Base-by-base conservation (phyloP, 2,888 invertebrate genomes). In the Lepas anatifera region DNA sequence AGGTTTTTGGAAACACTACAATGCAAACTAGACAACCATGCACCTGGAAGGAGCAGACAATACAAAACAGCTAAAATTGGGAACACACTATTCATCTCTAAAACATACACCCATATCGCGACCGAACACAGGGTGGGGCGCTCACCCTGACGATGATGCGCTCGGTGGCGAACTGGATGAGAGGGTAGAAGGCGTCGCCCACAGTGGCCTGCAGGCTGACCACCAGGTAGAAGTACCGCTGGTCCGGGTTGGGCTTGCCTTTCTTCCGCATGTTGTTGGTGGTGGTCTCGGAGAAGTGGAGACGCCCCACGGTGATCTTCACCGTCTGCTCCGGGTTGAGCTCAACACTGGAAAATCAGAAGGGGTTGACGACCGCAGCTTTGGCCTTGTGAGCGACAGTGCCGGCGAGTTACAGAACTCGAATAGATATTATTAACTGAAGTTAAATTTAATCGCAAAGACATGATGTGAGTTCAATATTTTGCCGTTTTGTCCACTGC, bases 211-310 rank as follows among this genome's bases (percentile, higher is more conserved):
- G 88, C 32, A 99, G 82, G 0, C 92, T 92, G 32, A 97, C 97
- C 16, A 97, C 95, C 73, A 98, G 83, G 80, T 95, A 91, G 80
- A 98, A 97, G 81, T 95, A 98, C 73, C 96, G 85, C 82, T 99
- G 99, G 81, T 99, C 98, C 0, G 98, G 98, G 82, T 99, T 99
- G 0, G 98, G 98, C 73, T 96, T 90, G 0, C 97, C 96, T 78
- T 98, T 98, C 82, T 98, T 99, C 66, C 98, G 84, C 95, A 98
- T 98, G 78, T 99, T 99, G 79, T 98, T 98, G 77, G 94, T 92
- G 0, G 99, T 99, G 0, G 98, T 99, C 81, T 98, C 98, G 69
- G 95, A 95, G 81, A 98, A 99, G 83, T 99, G 99, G 4, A 99
- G 84, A 11, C 98, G 85, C 0, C 97, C 97, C 0, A 98, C 95